A percentile compares a stretch with the other conserved stretches of the same genome.
Evolutionary conservation across 2,888 invertebrate genomes (phyloP).

Genomic region (Tholera decimalis): DNA sequence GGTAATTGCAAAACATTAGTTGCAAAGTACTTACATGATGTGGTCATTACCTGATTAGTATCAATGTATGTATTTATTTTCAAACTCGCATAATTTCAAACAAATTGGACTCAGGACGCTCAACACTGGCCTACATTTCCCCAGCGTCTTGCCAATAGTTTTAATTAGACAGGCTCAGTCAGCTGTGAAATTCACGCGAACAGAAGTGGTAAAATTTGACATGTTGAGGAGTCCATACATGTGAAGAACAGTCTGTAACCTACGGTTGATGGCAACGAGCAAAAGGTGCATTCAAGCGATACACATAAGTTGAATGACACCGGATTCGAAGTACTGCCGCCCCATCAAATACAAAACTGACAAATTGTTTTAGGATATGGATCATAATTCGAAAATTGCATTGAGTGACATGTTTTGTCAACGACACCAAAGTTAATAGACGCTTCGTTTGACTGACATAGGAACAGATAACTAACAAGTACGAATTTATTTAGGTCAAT

Average conservation of each 20-base stretch:
- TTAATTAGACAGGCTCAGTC: not conserved
- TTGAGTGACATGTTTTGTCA: conserved; percentile 51
- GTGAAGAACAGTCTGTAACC: too few species aligned
- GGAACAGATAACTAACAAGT: conserved; percentile 35
- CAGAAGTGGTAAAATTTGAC: not conserved
- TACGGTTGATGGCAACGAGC: too few species aligned
- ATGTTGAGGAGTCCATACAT: too few species aligned
- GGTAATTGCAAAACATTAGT: conserved; percentile 5
- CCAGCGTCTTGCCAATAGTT: not conserved
- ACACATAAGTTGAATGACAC: conserved; percentile 43
- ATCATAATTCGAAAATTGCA: conserved; percentile 45
- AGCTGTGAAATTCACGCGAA: not conserved
- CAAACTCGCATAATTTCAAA: not conserved
- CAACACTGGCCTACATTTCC: not conserved
- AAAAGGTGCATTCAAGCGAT: conserved; percentile 7
- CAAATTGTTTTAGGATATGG: conserved; percentile 58
- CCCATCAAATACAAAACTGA: conserved; percentile 48
- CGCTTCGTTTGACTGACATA: conserved; percentile 20
- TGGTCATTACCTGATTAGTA: not conserved
- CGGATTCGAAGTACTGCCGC: not conserved
- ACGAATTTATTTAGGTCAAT: conserved; percentile 47
- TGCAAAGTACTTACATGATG: not conserved
- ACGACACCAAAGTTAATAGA: conserved; percentile 26
- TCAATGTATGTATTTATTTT: not conserved
- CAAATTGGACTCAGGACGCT: not conserved